Conservation (phyloP, 1,140 invertebrate genomes). For the Drosophila paulistorum region DNA sequence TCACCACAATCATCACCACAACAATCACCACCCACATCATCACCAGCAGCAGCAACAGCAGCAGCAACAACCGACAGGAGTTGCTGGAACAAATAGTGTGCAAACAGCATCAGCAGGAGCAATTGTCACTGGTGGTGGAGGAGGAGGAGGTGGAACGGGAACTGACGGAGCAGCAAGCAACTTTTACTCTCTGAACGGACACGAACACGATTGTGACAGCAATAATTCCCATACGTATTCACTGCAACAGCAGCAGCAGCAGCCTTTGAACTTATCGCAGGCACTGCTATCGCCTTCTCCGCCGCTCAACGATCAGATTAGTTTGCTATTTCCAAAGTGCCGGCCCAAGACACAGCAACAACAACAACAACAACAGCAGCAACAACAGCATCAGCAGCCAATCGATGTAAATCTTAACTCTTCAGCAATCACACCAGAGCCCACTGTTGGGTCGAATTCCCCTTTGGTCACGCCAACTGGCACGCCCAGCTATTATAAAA, state of each 20-base stretch:
- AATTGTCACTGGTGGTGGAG: constrained; percentile 23
- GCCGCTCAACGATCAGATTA: constrained; percentile 88
- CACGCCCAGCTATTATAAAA: constrained; percentile 73
- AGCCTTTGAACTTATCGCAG: constrained; percentile 67
- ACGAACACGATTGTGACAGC: constrained; percentile 52
- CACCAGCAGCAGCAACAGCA: constrained; percentile 39
- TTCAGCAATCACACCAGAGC: constrained; percentile 18
- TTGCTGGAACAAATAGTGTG: constrained; percentile 27
- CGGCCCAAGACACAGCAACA: constrained; percentile 84
- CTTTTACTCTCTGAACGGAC: constrained; percentile 50
- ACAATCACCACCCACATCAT: constrained; percentile 43
- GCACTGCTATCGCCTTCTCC: constrained; percentile 83
- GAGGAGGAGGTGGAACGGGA: constrained; percentile 28
- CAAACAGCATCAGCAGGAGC: constrained; percentile 22
- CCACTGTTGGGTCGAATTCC: constrained; percentile 15
- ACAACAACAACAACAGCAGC: constrained; percentile 36
- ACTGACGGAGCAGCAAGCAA: constrained; percentile 8
- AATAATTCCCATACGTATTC: constrained; percentile 41
- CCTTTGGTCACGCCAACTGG: constrained; percentile 42
- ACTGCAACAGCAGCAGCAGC: constrained; percentile 47
- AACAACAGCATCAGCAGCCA: constrained; percentile 28
- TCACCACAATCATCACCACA: constrained; percentile 53
- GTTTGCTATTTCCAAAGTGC: constrained; percentile 92
- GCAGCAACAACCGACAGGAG: constrained; percentile 21
- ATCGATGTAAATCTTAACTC: constrained; percentile 30